Percentiles rank a stretch among this genome's conserved stretches.
Evolutionary conservation across 2,888 invertebrate species (phyloP).

Genomic region (Aelia acuminata): DNA sequence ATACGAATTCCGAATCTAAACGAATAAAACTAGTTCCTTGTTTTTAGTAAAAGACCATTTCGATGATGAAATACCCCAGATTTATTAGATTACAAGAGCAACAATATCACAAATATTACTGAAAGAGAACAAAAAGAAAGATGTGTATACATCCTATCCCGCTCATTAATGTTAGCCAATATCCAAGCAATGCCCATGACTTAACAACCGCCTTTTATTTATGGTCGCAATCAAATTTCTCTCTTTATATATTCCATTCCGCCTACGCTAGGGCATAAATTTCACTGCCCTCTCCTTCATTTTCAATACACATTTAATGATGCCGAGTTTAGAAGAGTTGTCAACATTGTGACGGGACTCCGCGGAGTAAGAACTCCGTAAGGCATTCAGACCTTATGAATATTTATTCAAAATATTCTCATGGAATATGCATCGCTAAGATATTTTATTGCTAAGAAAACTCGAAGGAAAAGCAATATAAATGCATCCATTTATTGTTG

Average conservation of each 20-base stretch:
- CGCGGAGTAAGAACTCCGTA: neutral
- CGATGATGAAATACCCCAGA: neutral
- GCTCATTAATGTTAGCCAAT: constrained; percentile 2
- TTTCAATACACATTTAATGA: constrained; percentile 41
- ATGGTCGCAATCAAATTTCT: constrained; percentile 40
- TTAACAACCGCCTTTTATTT: constrained; percentile 25
- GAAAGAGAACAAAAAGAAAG: neutral
- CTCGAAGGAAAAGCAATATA: neutral
- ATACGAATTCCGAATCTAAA: no score
- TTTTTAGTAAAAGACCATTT: no score
- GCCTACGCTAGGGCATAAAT: constrained; percentile 24
- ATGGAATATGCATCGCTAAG: constrained; percentile 11
- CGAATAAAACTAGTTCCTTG: no score
- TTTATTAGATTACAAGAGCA: neutral
- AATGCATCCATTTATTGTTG: constrained; percentile 39
- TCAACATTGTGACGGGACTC: constrained; percentile 20
- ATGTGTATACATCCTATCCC: neutral
- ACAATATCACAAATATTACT: neutral
- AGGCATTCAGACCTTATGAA: constrained; percentile 25
- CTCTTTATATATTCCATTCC: constrained; percentile 41
- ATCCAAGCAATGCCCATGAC: constrained; percentile 1
- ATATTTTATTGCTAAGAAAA: constrained; percentile 35
- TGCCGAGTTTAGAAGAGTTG: constrained; percentile 29
- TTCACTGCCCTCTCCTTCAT: constrained; percentile 31
- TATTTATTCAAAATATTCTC: constrained; percentile 39